A percentile compares a stretch with the other conserved stretches of the same genome.
These are phyloP conservation scores for Gastracanthus pulcherrimus DNA, from an alignment of 2,888 invertebrate genomes.

Conservation along the genomic window DNA sequence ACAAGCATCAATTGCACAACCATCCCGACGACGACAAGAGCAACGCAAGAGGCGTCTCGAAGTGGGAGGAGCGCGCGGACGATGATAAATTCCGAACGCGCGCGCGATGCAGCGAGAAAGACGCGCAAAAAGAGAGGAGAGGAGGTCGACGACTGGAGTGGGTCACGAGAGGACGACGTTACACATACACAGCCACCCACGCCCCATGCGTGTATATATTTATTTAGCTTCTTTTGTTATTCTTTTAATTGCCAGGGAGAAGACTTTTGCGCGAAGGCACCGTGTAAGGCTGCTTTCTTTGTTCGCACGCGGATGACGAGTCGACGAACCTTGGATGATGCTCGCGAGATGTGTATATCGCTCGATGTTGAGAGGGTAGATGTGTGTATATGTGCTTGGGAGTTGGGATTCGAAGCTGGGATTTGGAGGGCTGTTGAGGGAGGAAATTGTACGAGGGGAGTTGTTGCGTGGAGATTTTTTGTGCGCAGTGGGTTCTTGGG, in stretches of 20 bases:
- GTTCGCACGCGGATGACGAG: slow-evolving; percentile 10
- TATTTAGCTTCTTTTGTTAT: slow-evolving; percentile 39
- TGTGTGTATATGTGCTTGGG: too few species aligned
- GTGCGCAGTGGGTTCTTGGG: too few species aligned
- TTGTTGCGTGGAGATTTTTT: too few species aligned
- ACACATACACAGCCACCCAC: slow-evolving; percentile 47
- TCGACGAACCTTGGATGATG: slow-evolving; percentile 24
- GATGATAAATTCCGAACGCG: slow-evolving; percentile 31
- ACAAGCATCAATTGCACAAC: slow-evolving; percentile 31
- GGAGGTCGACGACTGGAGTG: slow-evolving; percentile 59
- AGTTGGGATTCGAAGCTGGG: background rate
- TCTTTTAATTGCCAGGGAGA: slow-evolving; percentile 30
- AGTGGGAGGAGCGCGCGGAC: too few species aligned
- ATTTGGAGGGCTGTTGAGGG: too few species aligned
- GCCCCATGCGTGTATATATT: slow-evolving; percentile 28
- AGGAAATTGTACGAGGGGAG: too few species aligned
- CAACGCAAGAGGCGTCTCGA: too few species aligned
- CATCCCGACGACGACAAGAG: too few species aligned
- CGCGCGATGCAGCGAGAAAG: slow-evolving; percentile 31
- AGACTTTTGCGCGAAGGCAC: too few species aligned
- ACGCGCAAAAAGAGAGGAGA: slow-evolving; percentile 32
- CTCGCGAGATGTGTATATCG: too few species aligned
- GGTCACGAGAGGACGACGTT: slow-evolving; percentile 59
- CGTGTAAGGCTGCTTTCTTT: background rate
- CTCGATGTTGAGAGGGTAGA: too few species aligned